A percentile compares a stretch with the other conserved stretches of the same genome.
phyloP scores from a whole-genome alignment of 1,140 invertebrate genomes.

The Prorops nasuta region DNA sequence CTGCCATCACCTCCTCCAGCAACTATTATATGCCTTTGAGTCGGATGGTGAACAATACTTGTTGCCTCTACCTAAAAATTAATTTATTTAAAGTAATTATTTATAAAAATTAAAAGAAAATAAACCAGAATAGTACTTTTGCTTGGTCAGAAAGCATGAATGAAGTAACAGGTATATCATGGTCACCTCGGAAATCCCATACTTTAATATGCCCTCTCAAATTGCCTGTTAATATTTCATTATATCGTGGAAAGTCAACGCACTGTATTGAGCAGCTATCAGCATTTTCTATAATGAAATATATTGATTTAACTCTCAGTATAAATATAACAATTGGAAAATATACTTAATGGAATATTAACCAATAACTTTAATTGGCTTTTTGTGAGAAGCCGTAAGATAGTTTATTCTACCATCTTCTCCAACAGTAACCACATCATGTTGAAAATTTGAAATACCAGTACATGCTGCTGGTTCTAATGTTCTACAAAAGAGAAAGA shows the following conservation, averaged over 20 bases:
- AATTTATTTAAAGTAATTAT: slow-evolving; percentile 1
- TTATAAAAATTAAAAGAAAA: not conserved
- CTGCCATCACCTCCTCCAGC: slow-evolving; percentile 80
- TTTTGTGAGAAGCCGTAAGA: slow-evolving; percentile 63
- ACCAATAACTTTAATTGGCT: slow-evolving; percentile 65
- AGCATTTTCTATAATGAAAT: slow-evolving; percentile 61
- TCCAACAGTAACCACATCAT: slow-evolving; percentile 73
- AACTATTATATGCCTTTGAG: slow-evolving; percentile 79
- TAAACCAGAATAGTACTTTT: slow-evolving; percentile 36
- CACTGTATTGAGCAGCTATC: slow-evolving; percentile 80
- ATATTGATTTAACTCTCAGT: not conserved
- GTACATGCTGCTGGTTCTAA: slow-evolving; percentile 64
- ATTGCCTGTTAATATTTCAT: slow-evolving; percentile 80
- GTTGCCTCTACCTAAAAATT: slow-evolving; percentile 62
- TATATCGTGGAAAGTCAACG: slow-evolving; percentile 74
- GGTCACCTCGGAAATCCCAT: slow-evolving; percentile 72
- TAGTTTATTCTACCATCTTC: slow-evolving; percentile 80
- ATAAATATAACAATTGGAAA: slow-evolving; percentile 2
- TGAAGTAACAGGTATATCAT: slow-evolving; percentile 60
- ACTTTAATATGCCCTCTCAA: slow-evolving; percentile 82
- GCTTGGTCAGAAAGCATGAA: slow-evolving; percentile 70
- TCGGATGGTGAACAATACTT: slow-evolving; percentile 77
- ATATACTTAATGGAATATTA: slow-evolving; percentile 22
- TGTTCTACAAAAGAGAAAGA: slow-evolving; percentile 24
- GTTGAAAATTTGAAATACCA: slow-evolving; percentile 66